Percentiles rank a stretch among this genome's conserved stretches.
phyloP scores from a whole-genome alignment of 2,888 invertebrate genomes.

The Eupithecia exiguata region DNA sequence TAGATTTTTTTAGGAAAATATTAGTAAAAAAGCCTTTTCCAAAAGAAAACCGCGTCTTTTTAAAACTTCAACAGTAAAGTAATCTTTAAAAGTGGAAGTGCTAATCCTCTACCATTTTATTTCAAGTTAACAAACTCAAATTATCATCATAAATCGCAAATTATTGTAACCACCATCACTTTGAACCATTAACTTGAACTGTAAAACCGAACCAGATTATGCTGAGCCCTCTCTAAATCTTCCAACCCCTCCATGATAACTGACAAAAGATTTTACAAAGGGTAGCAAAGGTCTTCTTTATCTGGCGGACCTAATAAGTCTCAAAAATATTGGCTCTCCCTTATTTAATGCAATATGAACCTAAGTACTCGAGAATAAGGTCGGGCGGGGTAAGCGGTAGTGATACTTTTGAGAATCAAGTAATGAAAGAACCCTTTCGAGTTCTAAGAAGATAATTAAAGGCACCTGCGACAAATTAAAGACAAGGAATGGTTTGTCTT shows the following conservation, averaged over 20 bases:
- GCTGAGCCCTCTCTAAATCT: constrained; percentile 34
- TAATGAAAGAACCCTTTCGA: constrained; percentile 48
- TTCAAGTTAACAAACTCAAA: constrained; percentile 35
- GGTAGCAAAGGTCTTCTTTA: constrained; percentile 38
- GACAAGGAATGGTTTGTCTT: constrained; percentile 27
- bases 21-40: too few relatives aligned
- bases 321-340: constrained; percentile 32
- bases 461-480: constrained; percentile 50
- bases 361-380: constrained; percentile 14
- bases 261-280: constrained; percentile 35
- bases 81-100: constrained; percentile 5
- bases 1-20: too few relatives aligned
- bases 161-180: constrained; percentile 36
- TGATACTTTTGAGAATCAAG: constrained; percentile 28
- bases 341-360: constrained; percentile 13
- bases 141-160: constrained; percentile 37
- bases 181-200: constrained; percentile 37
- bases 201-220: constrained; percentile 39
- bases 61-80: not conserved
- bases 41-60: not conserved
- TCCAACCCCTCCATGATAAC: constrained; percentile 30
- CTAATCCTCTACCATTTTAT: constrained; percentile 28
- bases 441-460: constrained; percentile 47
- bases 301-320: constrained; percentile 41
- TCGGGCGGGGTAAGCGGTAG: not conserved